Evolutionary conservation across 2,797 vertebrate species (phyloP), one percentile per base, ranked within the genome.

Genomic region (Cacajao melanocephalus): DNA sequence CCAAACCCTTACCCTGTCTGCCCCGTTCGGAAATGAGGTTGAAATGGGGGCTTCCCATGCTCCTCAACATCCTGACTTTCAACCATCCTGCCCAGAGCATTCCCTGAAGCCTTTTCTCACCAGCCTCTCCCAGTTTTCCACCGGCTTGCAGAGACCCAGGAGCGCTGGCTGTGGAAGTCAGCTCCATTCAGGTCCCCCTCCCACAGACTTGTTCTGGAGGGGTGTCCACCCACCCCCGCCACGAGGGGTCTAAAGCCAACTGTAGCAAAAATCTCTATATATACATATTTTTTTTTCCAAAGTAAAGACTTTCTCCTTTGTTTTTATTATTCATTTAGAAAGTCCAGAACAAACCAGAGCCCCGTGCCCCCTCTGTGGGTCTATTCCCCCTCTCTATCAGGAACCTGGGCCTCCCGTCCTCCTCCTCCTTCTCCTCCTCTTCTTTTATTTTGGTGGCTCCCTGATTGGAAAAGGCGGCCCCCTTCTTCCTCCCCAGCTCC

Each of bases 401-500:
- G 87, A 96, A 57, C 93, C 93, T 55, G 93, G 97, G 93, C 52
- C 55, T 94, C 95, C 93, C 36, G 5, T 96, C 52, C 89, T 7
- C 96, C 91, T 57, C 81, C 58, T 52, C 84, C 75, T 44, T 1
- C 58, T 48, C 78, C 75, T 88, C 41, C 97, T 98, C 97, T 97
- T 82, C 96, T 97, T 98, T 98, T 98, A 97, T 96, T 98, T 98
- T 92, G 98, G 98, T 94, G 98, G 98, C 98, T 92, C 98, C 86
- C 98, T 98, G 99, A 99, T 99, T 99, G 99, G 99, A 99, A 99
- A 99, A 99, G 99, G 99, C 98, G 98, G 97, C 97, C 98, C 98
- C 98, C 97, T 97, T 98, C 99, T 98, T 96, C 96, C 97, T 98
- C 98, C 97, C 97, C 93, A 97, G 93, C 95, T 48, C 98, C 98